These are phyloP conservation scores for Epinotia brunnichana DNA, from an alignment of 2,888 invertebrate species.

Conservation along the genomic window DNA sequence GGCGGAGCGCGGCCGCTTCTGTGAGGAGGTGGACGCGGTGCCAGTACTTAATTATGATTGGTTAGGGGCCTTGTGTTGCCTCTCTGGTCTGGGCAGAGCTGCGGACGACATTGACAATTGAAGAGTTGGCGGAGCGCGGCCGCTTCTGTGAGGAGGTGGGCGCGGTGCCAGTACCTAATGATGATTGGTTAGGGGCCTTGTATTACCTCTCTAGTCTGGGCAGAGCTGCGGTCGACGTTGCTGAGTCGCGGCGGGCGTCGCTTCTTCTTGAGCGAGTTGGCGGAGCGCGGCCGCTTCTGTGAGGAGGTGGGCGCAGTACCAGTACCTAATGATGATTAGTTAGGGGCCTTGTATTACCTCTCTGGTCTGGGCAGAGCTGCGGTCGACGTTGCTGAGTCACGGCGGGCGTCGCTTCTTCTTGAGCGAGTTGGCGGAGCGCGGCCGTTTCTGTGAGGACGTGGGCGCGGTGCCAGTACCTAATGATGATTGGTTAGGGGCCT, in stretches of 20 bases:
- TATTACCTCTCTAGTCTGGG: conserved; percentile 93
- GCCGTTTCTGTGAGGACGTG: conserved; percentile 75
- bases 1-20: conserved; percentile 78
- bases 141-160: conserved; percentile 77
- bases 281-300: conserved; percentile 78
- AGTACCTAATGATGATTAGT: too few relatives aligned
- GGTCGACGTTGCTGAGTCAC: too few relatives aligned
- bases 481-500: too few relatives aligned
- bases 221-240: conserved; percentile 96
- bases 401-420: conserved; percentile 87
- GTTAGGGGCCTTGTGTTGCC: too few relatives aligned
- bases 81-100: conserved; percentile 96
- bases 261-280: conserved; percentile 84
- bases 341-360: too few relatives aligned
- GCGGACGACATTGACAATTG: conserved; percentile 96
- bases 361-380: too few relatives aligned
- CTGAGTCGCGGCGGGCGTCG: conserved; percentile 90
- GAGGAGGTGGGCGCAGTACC: conserved; percentile 80
- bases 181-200: too few relatives aligned
- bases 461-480: conserved; percentile 71
- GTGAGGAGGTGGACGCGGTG: conserved; percentile 79
- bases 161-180: conserved; percentile 66
- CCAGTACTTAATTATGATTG: conserved; percentile 47
- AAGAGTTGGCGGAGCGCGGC: conserved; percentile 86
- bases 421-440: conserved; percentile 80